phyloP scores from a whole-genome alignment of 2,888 invertebrate genomes.

The Epistrophella euchroma region DNA sequence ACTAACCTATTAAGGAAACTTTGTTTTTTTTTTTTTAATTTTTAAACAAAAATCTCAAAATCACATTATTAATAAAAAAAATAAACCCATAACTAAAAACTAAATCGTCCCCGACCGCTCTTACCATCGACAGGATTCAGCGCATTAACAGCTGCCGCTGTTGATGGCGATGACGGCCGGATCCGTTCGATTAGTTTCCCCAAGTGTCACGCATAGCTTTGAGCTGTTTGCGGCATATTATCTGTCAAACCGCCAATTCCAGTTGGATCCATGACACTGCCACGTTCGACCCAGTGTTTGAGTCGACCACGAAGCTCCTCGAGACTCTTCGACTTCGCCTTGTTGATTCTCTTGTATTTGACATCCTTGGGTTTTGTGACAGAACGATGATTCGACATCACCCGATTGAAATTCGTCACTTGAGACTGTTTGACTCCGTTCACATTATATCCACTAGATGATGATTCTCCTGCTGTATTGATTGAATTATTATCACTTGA shows the following conservation, averaged over 20 bases:
- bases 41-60: constrained; percentile 47
- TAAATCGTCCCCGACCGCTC: constrained; percentile 51
- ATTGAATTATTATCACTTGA: constrained; percentile 21
- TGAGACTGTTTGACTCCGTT: constrained; percentile 83
- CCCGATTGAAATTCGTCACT: constrained; percentile 92
- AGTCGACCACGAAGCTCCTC: constrained; percentile 92
- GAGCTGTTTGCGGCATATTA: constrained; percentile 84
- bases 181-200: constrained; percentile 75
- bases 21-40: background rate
- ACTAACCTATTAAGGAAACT: constrained; percentile 56
- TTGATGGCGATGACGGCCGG: constrained; percentile 65
- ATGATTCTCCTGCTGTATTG: constrained; percentile 40
- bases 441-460: constrained; percentile 68
- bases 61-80: constrained; percentile 47
- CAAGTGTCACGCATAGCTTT: constrained; percentile 86
- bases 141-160: constrained; percentile 36
- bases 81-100: constrained; percentile 61
- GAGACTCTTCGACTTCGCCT: constrained; percentile 94
- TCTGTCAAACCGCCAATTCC: constrained; percentile 78
- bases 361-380: constrained; percentile 96
- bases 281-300: constrained; percentile 94
- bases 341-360: constrained; percentile 95
- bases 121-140: constrained; percentile 42
- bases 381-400: constrained; percentile 95
- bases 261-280: constrained; percentile 80